Evolutionary conservation across 2,888 invertebrate genomes (phyloP).

Genomic region (Sarcophaga rosellei): DNA sequence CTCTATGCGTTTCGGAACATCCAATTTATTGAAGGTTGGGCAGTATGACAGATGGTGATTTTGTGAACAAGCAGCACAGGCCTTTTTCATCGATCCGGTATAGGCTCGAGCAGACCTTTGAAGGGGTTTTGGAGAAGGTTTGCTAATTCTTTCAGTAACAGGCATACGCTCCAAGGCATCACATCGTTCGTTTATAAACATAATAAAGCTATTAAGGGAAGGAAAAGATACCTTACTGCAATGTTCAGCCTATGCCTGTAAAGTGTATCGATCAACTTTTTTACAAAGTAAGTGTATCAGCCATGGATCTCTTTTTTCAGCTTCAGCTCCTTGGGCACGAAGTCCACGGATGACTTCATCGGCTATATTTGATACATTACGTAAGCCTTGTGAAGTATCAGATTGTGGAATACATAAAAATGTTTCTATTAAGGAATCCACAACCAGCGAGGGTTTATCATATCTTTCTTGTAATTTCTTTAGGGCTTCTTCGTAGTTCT

Average conservation of each 20-base stretch:
- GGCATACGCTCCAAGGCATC: conserved; percentile 39
- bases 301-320: conserved; percentile 57
- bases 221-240: conserved; percentile 43
- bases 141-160: background rate
- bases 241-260: conserved; percentile 47
- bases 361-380: conserved; percentile 30
- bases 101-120: conserved; percentile 20
- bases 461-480: conserved; percentile 51
- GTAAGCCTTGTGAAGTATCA: background rate
- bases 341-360: conserved; percentile 56
- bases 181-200: conserved; percentile 45
- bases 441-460: conserved; percentile 53
- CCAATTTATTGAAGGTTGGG: conserved; percentile 12
- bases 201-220: conserved; percentile 32
- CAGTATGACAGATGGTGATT: conserved; percentile 38
- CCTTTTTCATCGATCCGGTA: conserved; percentile 8
- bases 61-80: conserved; percentile 17
- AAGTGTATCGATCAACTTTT: conserved; percentile 44
- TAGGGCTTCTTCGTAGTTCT: conserved; percentile 53
- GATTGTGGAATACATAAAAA: conserved; percentile 31
- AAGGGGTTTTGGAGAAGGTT: background rate
- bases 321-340: conserved; percentile 38
- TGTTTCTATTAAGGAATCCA: conserved; percentile 47
- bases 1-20: no score
- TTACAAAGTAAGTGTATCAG: conserved; percentile 27